phyloP scores from a whole-genome alignment of 2,888 invertebrate species.

The Tigriopus californicus region DNA sequence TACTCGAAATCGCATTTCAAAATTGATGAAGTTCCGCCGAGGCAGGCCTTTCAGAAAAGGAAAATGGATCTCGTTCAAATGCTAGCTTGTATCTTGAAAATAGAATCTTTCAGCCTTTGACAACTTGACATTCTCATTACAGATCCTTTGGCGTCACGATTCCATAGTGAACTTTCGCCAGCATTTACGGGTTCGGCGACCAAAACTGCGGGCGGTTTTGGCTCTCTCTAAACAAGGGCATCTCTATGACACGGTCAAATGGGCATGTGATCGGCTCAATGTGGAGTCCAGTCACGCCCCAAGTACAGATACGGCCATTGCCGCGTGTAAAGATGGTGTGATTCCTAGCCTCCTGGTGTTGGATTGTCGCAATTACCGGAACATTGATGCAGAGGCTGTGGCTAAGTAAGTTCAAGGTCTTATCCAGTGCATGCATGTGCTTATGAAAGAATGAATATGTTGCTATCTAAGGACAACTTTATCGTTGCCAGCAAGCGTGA shows the following conservation, averaged over 20 bases:
- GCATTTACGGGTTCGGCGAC: slow-evolving; percentile 1
- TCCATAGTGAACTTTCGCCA: not conserved
- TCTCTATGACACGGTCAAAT: not conserved
- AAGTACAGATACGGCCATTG: not conserved
- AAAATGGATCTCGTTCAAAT: too few relatives aligned
- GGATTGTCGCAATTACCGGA: not conserved
- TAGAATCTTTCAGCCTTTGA: too few relatives aligned
- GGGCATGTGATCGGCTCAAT: slow-evolving; percentile 14
- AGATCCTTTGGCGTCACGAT: too few relatives aligned
- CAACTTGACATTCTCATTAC: too few relatives aligned
- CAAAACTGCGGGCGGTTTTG: not conserved
- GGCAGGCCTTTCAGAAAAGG: too few relatives aligned
- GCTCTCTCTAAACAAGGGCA: not conserved
- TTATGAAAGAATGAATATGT: too few relatives aligned
- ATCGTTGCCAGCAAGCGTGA: too few relatives aligned
- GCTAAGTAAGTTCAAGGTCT: not conserved
- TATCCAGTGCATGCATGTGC: too few relatives aligned
- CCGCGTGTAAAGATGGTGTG: slow-evolving; percentile 21
- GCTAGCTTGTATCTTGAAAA: too few relatives aligned
- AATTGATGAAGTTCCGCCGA: too few relatives aligned
- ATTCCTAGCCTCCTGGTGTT: slow-evolving; percentile 18
- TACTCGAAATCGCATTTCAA: too few relatives aligned
- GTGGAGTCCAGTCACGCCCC: not conserved
- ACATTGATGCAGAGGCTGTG: slow-evolving; percentile 4
- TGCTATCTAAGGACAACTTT: too few relatives aligned